phyloP scores from a whole-genome alignment of 2,113 vertebrate species.

The Cheilinus undulatus region DNA sequence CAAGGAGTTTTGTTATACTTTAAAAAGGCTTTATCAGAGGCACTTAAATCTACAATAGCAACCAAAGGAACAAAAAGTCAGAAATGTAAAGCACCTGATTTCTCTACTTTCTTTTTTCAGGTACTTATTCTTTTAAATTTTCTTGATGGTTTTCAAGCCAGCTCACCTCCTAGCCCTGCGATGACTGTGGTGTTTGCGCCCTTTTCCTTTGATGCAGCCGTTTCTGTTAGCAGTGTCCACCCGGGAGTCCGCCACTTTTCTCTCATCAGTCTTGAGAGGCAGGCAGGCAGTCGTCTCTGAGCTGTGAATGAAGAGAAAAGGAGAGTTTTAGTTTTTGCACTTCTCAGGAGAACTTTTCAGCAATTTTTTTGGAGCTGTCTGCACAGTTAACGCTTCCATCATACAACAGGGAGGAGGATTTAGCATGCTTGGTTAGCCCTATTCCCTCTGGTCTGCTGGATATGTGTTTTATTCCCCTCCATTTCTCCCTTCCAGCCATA shows the following conservation, averaged over 20 bases:
- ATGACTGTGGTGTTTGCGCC: conserved; percentile 74
- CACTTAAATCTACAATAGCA: conserved; percentile 36
- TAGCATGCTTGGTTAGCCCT: conserved; percentile 46
- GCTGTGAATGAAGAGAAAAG: conserved; percentile 29
- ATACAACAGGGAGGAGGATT: conserved; percentile 12
- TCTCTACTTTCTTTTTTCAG: not conserved
- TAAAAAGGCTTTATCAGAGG: conserved; percentile 50
- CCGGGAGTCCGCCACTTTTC: conserved; percentile 58
- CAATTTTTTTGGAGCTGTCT: conserved; percentile 1
- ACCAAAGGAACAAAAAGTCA: conserved; percentile 16
- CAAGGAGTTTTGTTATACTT: conserved; percentile 35
- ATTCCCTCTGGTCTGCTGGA: conserved; percentile 47
- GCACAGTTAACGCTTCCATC: conserved; percentile 29
- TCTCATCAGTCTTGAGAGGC: conserved; percentile 71
- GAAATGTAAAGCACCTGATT: conserved; percentile 28
- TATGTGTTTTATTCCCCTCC: conserved; percentile 65
- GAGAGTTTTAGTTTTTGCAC: not conserved
- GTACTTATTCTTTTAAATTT: not conserved
- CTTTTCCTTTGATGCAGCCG: conserved; percentile 81
- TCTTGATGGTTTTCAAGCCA: not conserved
- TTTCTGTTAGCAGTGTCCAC: conserved; percentile 71
- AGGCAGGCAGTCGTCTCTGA: conserved; percentile 79
- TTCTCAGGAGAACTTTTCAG: conserved; percentile 7
- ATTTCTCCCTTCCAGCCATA: conserved; percentile 57
- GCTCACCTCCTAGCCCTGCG: conserved; percentile 85